phyloP scores from a whole-genome alignment of 2,113 vertebrate species.

The Pseudorhombus dupliciocellatus region DNA sequence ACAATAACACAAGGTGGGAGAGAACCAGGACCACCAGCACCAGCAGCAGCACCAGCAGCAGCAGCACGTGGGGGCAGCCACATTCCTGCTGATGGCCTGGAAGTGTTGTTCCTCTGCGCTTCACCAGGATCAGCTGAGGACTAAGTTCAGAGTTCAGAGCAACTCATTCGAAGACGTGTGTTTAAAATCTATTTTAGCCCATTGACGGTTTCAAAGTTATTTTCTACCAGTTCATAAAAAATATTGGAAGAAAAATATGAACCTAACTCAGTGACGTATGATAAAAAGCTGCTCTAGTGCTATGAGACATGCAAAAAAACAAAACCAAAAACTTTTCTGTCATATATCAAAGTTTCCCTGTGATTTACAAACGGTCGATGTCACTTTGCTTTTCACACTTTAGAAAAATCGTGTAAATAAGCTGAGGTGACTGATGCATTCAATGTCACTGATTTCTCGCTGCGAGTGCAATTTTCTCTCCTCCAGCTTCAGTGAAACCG shows the following conservation, averaged over 20 bases:
- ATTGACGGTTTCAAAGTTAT: no score
- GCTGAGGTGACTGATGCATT: background rate
- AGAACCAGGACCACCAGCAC: slow-evolving; percentile 60
- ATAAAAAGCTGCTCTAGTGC: no score
- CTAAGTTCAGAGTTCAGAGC: background rate
- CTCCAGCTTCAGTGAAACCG: background rate
- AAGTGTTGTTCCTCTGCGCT: background rate
- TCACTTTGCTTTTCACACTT: background rate
- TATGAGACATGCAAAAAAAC: no score
- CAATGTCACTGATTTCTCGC: background rate
- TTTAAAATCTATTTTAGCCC: no score
- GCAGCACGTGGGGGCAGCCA: slow-evolving; percentile 61
- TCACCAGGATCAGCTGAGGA: background rate
- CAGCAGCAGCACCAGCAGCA: slow-evolving; percentile 62
- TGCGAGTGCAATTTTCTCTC: background rate
- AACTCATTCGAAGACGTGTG: no score
- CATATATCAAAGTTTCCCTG: background rate
- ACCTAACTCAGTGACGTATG: no score
- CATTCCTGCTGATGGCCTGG: slow-evolving; percentile 17
- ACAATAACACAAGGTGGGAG: slow-evolving; percentile 68
- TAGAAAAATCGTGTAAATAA: background rate
- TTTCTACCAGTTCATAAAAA: no score
- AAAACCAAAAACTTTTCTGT: no score
- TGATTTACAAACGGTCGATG: background rate
- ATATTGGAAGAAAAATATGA: no score